Base-by-base conservation (phyloP, 2,113 vertebrate genomes). In the Enhydra lutris region DNA sequence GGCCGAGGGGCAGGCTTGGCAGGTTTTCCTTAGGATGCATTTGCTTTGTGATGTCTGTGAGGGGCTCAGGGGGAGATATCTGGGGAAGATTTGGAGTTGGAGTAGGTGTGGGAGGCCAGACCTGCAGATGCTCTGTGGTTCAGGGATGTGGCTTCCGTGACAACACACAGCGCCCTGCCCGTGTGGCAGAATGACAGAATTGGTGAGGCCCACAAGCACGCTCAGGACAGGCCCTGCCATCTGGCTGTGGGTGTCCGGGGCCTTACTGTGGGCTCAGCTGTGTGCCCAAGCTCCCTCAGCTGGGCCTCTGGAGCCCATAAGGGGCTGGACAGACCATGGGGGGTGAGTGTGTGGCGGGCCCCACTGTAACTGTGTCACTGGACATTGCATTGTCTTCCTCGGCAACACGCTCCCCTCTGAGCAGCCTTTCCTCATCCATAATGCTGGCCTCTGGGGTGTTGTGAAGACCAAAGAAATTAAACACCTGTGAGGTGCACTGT, bases 361-460 rank as follows among this genome's bases (percentile, higher is more conserved):
- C 24, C 13, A 7, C 52, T 36, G 9, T 15, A 50, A n/a, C 23
- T 1, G 26, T 4, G 2, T 34, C 69, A 89, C 4, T 7, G 20
- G 12, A 24, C 12, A 3, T 24, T 18, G 50, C 24, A 2, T 11
- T 6, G 21, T 3, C 6, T 7, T 26, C 14, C 15, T 11, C 1
- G 24, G 69, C 31, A 65, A 52, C 69, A 59, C 1, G 0, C 15
- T 42, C 14, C 20, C 39, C 31, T n/a, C 71, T 31, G 52, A 59
- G 18, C 11, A n/a, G 13, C 14, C 4, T 10, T 23, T 76, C 55
- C 21, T 76, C 24, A 9, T 29, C n/a, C 52, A 11, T 18, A n/a
- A n/a, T 18, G 34, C 4, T 13, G 29, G 3, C 71, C 39, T 45
- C 12, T 31, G 18, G 4, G 71, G 29, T 67, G 39, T 14, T 5